Evolutionary conservation across 2,113 vertebrate genomes (phyloP).

Genomic region (Menura novaehollandiae): DNA sequence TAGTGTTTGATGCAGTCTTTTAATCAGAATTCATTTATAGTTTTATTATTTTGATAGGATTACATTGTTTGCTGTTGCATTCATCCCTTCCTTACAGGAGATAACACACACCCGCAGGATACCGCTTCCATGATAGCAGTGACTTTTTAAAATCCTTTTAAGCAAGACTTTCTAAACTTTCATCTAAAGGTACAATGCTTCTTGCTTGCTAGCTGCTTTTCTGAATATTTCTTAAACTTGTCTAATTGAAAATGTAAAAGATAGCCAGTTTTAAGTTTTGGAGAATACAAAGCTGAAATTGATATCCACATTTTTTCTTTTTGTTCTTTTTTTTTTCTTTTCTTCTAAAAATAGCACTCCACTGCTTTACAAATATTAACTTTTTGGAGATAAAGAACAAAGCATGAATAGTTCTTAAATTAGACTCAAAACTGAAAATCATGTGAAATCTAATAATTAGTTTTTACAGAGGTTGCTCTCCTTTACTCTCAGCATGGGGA

Average conservation of each 20-base stretch:
- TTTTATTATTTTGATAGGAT: neutral
- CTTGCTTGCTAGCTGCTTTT: neutral
- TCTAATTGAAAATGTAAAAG: neutral
- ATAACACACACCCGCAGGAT: neutral
- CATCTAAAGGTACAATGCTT: neutral
- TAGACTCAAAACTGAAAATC: neutral
- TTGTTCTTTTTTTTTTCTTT: neutral
- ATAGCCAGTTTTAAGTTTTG: neutral
- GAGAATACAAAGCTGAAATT: neutral
- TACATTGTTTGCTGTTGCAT: neutral
- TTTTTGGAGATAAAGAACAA: neutral
- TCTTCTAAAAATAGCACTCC: neutral
- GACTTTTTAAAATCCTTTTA: neutral
- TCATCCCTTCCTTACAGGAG: neutral
- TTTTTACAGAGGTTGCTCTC: neutral
- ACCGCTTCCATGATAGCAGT: neutral
- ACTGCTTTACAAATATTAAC: neutral
- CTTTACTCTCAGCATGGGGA: slow-evolving; percentile 31
- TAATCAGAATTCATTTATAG: neutral
- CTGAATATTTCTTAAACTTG: neutral
- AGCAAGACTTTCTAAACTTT: neutral
- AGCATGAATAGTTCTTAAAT: neutral
- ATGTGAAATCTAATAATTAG: neutral
- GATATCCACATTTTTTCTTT: neutral
- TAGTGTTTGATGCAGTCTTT: neutral